phyloP scores from a whole-genome alignment of 2,113 vertebrate species.

The Plestiodon gilberti region DNA sequence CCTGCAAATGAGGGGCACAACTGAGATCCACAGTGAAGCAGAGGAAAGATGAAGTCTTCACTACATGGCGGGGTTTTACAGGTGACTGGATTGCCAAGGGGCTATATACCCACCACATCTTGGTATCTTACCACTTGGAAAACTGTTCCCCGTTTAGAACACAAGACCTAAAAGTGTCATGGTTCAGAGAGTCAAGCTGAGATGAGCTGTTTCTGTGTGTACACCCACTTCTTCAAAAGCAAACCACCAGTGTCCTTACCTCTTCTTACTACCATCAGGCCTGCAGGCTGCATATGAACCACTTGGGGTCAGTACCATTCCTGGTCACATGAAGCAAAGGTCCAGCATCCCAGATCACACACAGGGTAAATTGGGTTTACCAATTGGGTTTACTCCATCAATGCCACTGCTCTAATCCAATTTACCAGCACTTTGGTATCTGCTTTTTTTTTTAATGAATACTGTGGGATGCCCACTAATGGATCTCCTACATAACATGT shows the following conservation, averaged over 20 bases:
- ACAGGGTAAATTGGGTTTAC: not conserved
- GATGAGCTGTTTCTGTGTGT: not conserved
- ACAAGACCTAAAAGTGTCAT: too few species aligned
- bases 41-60: not conserved
- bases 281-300: not conserved
- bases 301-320: not conserved
- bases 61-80: not conserved
- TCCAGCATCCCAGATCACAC: not conserved
- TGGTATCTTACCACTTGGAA: not conserved
- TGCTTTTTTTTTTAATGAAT: not conserved
- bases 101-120: not conserved
- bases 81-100: not conserved
- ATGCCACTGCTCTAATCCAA: not conserved
- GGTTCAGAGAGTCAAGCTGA: not conserved
- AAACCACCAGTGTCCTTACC: not conserved
- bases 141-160: too few species aligned
- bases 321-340: not conserved
- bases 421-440: not conserved
- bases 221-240: not conserved
- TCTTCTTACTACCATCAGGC: not conserved
- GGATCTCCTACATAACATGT: too few species aligned
- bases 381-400: not conserved
- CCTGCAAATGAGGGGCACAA: not conserved
- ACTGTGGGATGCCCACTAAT: too few species aligned
- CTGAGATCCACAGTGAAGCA: not conserved